phyloP scores from a whole-genome alignment of 2,888 invertebrate genomes.

The Microctonus brassicae region DNA sequence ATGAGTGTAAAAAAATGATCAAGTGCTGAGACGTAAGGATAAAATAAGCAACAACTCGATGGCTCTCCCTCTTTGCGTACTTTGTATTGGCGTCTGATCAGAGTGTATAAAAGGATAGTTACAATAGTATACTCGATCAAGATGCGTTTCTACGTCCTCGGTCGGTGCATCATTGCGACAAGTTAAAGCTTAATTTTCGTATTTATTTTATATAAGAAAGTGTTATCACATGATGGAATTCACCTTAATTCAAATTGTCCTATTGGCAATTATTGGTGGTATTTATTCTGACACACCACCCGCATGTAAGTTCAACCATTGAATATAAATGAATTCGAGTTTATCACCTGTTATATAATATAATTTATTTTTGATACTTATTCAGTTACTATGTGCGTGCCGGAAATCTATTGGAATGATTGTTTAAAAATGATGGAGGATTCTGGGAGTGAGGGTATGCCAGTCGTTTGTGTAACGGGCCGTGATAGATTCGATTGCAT shows the following conservation, averaged over 20 bases:
- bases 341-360: background rate
- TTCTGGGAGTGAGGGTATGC: slow-evolving; percentile 74
- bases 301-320: slow-evolving; percentile 31
- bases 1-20: background rate
- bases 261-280: slow-evolving; percentile 40
- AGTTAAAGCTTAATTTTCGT: background rate
- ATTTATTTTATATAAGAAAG: background rate
- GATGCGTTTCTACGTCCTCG: background rate
- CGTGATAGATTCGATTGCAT: slow-evolving; percentile 86
- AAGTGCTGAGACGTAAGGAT: background rate
- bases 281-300: slow-evolving; percentile 21
- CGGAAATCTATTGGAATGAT: slow-evolving; percentile 74
- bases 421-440: slow-evolving; percentile 79
- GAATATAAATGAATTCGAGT: background rate
- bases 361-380: background rate
- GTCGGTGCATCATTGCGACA: background rate
- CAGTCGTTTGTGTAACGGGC: slow-evolving; percentile 77
- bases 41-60: background rate
- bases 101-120: background rate
- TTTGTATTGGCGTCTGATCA: background rate
- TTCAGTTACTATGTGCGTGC: slow-evolving; percentile 82
- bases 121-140: background rate
- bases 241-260: slow-evolving; percentile 38
- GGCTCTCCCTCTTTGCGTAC: background rate
- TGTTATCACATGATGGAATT: slow-evolving; percentile 24